phyloP scores from a whole-genome alignment of 2,113 vertebrate genomes.

The Tinamus guttatus region DNA sequence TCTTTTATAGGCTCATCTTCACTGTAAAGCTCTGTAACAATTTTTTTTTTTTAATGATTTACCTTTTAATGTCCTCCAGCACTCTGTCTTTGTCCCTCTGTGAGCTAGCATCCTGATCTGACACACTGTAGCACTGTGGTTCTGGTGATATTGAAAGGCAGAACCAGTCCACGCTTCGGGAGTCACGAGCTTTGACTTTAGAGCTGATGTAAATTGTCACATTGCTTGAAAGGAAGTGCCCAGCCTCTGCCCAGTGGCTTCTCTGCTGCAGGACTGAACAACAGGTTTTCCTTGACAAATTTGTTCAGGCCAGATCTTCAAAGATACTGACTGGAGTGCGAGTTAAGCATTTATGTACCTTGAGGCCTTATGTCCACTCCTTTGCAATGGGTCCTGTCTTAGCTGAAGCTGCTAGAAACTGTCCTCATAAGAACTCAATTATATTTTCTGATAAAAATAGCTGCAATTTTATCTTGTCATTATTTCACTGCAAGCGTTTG shows the following conservation, averaged over 20 bases:
- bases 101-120: background rate
- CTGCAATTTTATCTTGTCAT: background rate
- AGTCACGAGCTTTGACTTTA: background rate
- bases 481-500: background rate
- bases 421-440: background rate
- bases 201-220: background rate
- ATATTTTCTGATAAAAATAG: slow-evolving; percentile 16
- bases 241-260: background rate
- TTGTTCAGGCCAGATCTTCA: background rate
- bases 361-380: background rate
- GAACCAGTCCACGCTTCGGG: background rate
- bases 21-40: background rate
- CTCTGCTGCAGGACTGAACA: background rate
- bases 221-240: background rate
- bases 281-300: background rate
- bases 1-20: slow-evolving; percentile 16
- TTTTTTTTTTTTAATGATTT: background rate
- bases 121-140: background rate
- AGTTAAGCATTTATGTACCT: background rate
- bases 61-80: slow-evolving; percentile 3
- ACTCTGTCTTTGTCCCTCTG: background rate
- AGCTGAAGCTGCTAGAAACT: background rate
- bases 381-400: background rate
- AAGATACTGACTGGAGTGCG: background rate
- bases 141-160: background rate